Percentiles rank a stretch among this genome's conserved stretches.
Conservation (phyloP, 2,113 vertebrate species). For the Fregata magnificens region DNA sequence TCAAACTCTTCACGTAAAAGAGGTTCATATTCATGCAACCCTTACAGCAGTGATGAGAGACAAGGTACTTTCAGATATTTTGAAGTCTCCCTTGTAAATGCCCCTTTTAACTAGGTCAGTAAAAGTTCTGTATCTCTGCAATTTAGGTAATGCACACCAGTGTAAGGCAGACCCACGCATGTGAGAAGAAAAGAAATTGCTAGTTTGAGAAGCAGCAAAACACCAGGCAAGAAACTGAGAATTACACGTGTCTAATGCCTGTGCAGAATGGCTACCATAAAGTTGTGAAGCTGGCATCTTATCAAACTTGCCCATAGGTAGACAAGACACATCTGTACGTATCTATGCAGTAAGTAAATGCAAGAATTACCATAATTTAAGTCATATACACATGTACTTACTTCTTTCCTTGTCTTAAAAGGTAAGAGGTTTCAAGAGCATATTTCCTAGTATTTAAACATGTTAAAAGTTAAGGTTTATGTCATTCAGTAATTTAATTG, state of each 20-base stretch:
- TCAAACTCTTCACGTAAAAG: background rate
- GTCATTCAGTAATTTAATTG: constrained; percentile 19
- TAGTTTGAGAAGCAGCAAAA: background rate
- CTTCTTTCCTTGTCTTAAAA: background rate
- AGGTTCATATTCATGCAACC: background rate
- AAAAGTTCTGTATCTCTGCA: background rate
- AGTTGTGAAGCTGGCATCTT: background rate
- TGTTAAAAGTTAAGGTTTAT: background rate
- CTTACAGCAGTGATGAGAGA: background rate
- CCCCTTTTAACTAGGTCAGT: background rate
- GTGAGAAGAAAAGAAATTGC: background rate
- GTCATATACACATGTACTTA: rapidly evolving
- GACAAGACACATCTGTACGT: background rate
- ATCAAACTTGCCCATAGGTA: background rate
- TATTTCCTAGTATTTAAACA: background rate
- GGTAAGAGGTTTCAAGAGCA: background rate
- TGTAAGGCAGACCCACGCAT: rapidly evolving
- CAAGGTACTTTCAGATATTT: background rate
- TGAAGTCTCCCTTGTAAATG: background rate
- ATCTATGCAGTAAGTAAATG: background rate
- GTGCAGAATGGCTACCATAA: background rate
- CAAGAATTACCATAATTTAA: background rate
- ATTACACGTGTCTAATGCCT: background rate
- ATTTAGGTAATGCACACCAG: background rate
- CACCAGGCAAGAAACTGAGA: background rate